phyloP scores from a whole-genome alignment of 2,113 vertebrate genomes.

The Micronisus gabar region DNA sequence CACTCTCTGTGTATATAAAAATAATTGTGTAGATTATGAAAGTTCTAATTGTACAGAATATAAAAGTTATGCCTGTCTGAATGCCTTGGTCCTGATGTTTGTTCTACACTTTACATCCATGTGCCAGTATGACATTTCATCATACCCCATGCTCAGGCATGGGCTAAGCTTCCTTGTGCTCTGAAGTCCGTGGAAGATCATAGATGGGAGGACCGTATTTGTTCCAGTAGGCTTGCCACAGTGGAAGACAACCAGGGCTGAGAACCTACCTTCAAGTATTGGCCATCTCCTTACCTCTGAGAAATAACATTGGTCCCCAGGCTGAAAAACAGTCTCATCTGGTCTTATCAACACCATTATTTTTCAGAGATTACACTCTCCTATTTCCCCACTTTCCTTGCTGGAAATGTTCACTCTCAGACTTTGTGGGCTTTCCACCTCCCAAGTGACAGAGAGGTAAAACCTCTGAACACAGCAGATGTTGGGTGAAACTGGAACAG shows the following conservation, averaged over 20 bases:
- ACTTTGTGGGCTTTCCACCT: background rate
- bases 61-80: background rate
- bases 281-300: background rate
- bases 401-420: background rate
- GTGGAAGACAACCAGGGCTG: background rate
- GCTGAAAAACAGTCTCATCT: background rate
- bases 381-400: background rate
- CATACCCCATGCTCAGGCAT: background rate
- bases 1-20: background rate
- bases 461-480: background rate
- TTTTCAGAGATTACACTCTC: background rate
- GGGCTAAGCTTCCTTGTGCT: background rate
- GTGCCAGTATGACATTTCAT: background rate
- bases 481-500: background rate
- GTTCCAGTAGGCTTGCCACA: background rate
- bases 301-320: background rate
- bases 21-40: background rate
- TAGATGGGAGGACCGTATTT: background rate
- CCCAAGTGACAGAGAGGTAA: background rate
- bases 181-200: background rate
- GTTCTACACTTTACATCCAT: fast-evolving
- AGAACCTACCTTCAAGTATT: background rate
- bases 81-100: background rate
- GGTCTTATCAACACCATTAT: background rate
- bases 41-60: background rate